Evolutionary conservation across 2,888 invertebrate species (phyloP), one percentile per base, ranked within the genome.

Genomic region (Tetrapedia diversipes): DNA sequence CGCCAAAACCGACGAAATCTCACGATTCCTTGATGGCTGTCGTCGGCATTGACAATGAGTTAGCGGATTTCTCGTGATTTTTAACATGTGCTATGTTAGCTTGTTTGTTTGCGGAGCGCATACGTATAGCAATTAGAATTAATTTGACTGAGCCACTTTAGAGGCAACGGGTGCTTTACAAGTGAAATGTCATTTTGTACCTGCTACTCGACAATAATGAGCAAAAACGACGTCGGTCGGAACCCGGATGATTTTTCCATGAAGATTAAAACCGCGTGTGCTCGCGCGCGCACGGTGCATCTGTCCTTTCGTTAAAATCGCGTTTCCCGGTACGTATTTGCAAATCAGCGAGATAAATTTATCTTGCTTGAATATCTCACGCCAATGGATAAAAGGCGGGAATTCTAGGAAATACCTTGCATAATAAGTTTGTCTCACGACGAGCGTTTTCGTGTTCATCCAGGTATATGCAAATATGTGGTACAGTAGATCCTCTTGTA

Each of bases 141-240:
- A 80, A 80, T 80, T 68, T 70, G 57, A 70, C 53, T 53, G 78
- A 61, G 69, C 64, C 78, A 59, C 64, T 73, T 70, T 49, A 54
- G 47, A 70, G 41, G 41, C 57, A 67, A 74, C 68, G 70, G 56
- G 47, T 70, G 74, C 49, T 78, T 73, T 74, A 67, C 67, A 74
- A 78, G 78, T 67, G 74, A 80, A 80, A 78, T 72, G 57, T 43
- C 60, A 59, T 63, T 51, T 56, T 47, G 45, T 49, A 57, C 51
- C 73, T 53, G 65, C 47, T 59, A 61, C 56, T 43, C 49, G 70
- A 80, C 60, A 78, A 64, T 80, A 80, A 74, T 71, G 78, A 77
- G 74, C 77, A 65, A 49, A 63, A 63, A 73, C 70, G 45, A 69
- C 43, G 24, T 72, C 49, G 24, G 56, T 27, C 51, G 61, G 57